Evolutionary conservation across 2,113 vertebrate species (phyloP).

Genomic region (Craseonycteris thonglongyai): DNA sequence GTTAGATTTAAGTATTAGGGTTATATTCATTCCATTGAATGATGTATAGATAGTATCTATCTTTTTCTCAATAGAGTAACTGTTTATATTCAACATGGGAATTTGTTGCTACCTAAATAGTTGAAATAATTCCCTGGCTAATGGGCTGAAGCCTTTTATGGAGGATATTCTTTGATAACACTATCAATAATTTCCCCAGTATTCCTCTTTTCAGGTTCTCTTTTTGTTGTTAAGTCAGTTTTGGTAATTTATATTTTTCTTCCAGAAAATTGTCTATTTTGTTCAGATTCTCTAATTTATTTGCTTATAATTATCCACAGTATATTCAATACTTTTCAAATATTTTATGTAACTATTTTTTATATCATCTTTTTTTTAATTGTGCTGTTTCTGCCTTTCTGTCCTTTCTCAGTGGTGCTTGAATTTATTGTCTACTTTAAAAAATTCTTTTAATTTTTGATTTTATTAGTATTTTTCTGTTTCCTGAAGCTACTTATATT

Average conservation of each 20-base stretch:
- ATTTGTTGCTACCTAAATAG: not conserved
- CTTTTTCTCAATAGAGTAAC: constrained; percentile 8
- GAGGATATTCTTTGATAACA: not conserved
- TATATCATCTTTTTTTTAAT: not conserved
- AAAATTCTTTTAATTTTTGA: not conserved
- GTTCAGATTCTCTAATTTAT: not conserved
- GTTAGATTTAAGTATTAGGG: not conserved
- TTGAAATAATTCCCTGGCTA: constrained; percentile 27
- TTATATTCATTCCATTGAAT: not conserved
- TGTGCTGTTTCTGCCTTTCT: not conserved
- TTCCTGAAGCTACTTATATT: not conserved
- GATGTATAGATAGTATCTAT: not conserved
- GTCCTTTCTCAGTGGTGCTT: not conserved
- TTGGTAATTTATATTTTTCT: constrained; percentile 3
- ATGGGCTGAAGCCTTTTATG: not conserved
- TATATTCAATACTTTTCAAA: constrained; percentile 27
- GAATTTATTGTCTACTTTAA: not conserved
- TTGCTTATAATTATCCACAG: constrained; percentile 1
- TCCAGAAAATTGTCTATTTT: not conserved
- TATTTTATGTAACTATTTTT: not conserved
- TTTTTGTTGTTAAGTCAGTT: constrained; percentile 13
- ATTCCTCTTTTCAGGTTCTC: not conserved
- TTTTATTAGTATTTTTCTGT: not conserved
- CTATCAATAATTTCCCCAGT: not conserved
- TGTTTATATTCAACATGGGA: not conserved